These are phyloP conservation scores for Pissodes strobi DNA, from an alignment of 1,140 invertebrate genomes.

Conservation along the genomic window DNA sequence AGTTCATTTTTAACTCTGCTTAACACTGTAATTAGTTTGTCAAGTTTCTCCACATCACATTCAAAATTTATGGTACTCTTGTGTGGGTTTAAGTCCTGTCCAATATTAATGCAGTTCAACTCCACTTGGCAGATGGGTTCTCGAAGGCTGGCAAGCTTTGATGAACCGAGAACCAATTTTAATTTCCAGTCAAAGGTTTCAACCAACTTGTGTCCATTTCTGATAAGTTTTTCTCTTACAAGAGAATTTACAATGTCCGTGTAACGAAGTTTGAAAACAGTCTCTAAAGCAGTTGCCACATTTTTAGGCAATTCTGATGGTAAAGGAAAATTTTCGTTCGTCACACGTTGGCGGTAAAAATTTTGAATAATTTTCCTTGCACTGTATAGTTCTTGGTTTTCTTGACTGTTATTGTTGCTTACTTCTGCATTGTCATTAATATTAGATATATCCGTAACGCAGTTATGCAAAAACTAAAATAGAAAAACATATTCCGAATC, in stretches of 20 bases:
- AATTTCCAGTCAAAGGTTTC: constrained; percentile 54
- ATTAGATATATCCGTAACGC: no score
- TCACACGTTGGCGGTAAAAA: constrained; percentile 40
- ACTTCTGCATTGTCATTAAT: no score
- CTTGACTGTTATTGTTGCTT: constrained; percentile 45
- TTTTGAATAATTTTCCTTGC: constrained; percentile 43
- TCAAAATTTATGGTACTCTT: constrained; percentile 43
- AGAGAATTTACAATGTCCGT: constrained; percentile 47
- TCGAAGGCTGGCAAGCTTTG: constrained; percentile 43
- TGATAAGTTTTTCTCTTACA: constrained; percentile 40
- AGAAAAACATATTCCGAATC: no score
- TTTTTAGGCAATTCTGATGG: constrained; percentile 30
- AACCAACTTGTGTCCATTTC: constrained; percentile 40
- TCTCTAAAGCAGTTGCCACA: constrained; percentile 32
- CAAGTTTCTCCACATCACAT: constrained; percentile 45
- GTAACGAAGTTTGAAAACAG: constrained; percentile 46
- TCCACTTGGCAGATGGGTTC: constrained; percentile 51
- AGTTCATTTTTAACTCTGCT: constrained; percentile 3
- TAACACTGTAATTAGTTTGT: constrained; percentile 24
- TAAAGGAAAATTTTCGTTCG: constrained; percentile 34
- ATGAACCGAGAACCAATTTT: constrained; percentile 53
- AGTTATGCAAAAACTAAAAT: constrained; percentile 51
- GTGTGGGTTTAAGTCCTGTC: constrained; percentile 6
- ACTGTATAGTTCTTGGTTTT: constrained; percentile 32
- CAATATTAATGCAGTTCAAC: constrained; percentile 42